Percentiles rank a stretch among this genome's conserved stretches.
These are phyloP conservation scores for Keiferia lycopersicella DNA, from an alignment of 2,888 invertebrate genomes.

Conservation along the genomic window DNA sequence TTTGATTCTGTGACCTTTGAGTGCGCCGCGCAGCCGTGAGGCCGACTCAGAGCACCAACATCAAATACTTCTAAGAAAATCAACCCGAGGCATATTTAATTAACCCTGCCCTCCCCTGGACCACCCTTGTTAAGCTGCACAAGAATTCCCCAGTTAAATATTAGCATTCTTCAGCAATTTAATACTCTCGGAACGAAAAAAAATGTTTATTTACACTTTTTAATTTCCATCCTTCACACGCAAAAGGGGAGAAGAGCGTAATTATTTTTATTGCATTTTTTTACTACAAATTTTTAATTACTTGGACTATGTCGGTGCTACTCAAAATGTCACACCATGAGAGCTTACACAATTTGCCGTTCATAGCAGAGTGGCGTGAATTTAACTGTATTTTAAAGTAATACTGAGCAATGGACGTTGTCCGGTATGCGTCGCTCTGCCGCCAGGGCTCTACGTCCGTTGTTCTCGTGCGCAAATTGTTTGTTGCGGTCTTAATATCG, in stretches of 20 bases:
- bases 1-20: conserved; percentile 57
- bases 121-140: conserved; percentile 73
- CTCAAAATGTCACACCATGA: conserved; percentile 32
- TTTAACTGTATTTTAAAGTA: neutral
- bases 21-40: conserved; percentile 57
- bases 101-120: conserved; percentile 72
- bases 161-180: conserved; percentile 76
- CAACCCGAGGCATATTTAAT: conserved; percentile 76
- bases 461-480: conserved; percentile 62
- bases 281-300: conserved; percentile 71
- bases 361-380: neutral
- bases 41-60: conserved; percentile 61
- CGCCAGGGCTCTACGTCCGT: conserved; percentile 19
- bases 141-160: conserved; percentile 78
- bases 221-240: conserved; percentile 58
- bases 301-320: conserved; percentile 35
- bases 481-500: conserved; percentile 64
- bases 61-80: conserved; percentile 80
- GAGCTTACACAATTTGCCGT: neutral
- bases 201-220: conserved; percentile 70
- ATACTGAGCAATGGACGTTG: conserved; percentile 4
- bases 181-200: conserved; percentile 65
- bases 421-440: neutral
- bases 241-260: conserved; percentile 56
- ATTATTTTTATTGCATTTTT: conserved; percentile 71